Conservation (phyloP, 1,140 invertebrate species). For the Pogonognathellus flavescens region DNA sequence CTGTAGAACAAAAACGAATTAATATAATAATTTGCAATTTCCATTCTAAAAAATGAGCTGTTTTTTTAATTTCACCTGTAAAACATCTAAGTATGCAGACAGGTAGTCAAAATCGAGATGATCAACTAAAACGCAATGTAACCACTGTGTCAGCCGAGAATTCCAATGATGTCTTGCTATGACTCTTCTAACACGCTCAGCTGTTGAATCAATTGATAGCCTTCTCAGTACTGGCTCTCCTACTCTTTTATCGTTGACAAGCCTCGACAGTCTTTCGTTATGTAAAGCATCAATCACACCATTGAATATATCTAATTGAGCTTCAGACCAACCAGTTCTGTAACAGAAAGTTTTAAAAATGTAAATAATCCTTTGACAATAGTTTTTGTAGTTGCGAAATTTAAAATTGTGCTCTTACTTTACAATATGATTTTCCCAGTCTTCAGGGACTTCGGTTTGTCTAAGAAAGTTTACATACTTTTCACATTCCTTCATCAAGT, state of each 20-base stretch:
- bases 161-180: conserved; percentile 80
- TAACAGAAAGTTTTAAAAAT: conserved; percentile 56
- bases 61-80: conserved; percentile 71
- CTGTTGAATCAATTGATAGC: conserved; percentile 80
- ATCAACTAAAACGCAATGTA: conserved; percentile 82
- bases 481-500: conserved; percentile 82
- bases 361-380: conserved; percentile 26
- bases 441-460: conserved; percentile 74
- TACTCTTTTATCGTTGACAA: conserved; percentile 74
- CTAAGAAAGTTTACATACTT: conserved; percentile 76
- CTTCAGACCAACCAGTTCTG: conserved; percentile 78
- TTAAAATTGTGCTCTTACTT: no score
- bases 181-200: conserved; percentile 78
- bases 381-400: no score
- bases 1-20: conserved; percentile 70
- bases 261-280: conserved; percentile 78
- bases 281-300: conserved; percentile 80
- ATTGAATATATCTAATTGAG: conserved; percentile 79
- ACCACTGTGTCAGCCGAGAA: conserved; percentile 80
- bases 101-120: conserved; percentile 78
- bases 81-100: conserved; percentile 82
- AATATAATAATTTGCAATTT: background rate
- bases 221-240: conserved; percentile 79
- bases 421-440: conserved; percentile 80
- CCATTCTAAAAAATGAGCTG: background rate